Evolutionary conservation across 2,113 vertebrate species (phyloP).

Genomic region (Rhagologus leucostigma): DNA sequence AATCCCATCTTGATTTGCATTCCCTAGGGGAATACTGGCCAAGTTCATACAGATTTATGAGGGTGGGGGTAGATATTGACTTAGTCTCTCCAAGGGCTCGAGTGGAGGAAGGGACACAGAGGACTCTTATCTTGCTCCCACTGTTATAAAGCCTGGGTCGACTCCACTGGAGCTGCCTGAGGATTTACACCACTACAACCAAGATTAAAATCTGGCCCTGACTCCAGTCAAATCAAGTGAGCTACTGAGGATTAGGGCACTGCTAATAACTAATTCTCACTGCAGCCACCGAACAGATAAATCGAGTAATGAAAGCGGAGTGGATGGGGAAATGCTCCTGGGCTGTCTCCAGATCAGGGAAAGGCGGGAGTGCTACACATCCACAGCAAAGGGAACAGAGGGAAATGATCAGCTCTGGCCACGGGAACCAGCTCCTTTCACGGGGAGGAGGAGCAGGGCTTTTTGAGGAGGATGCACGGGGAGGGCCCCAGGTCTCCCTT

Average conservation of each 20-base stretch:
- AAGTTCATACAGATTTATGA: neutral
- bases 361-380: neutral
- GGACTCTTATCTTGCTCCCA: neutral
- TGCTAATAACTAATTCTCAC: neutral
- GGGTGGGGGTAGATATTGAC: neutral
- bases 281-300: neutral
- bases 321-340: neutral
- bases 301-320: neutral
- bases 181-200: neutral
- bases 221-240: neutral
- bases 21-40: neutral
- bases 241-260: neutral
- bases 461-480: neutral
- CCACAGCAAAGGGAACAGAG: neutral
- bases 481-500: neutral
- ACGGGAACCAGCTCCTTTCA: neutral
- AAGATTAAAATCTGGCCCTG: neutral
- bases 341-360: neutral
- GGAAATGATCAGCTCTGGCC: neutral
- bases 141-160: neutral
- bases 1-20: slow-evolving; percentile 6
- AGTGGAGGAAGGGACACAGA: neutral
- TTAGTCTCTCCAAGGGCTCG: neutral
- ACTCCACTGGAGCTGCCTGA: neutral
- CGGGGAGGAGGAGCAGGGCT: neutral